Base-by-base conservation (phyloP, 30 jellyfish, hydroid and myxozoan genomes). In the Hydra vulgaris region DNA sequence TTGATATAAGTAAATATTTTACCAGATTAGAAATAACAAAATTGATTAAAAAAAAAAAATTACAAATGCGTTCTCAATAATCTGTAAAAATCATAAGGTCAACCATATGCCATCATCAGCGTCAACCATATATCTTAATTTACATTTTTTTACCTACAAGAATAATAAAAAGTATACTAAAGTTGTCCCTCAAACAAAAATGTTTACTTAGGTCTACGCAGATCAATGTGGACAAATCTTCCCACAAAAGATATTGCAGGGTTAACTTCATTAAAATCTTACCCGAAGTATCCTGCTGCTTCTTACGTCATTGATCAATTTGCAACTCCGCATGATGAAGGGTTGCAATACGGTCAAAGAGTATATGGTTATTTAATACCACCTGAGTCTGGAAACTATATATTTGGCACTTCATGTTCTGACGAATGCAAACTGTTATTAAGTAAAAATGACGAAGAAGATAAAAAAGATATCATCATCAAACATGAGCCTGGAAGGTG, bases 351-450 rank as follows among this genome's bases (percentile, higher is more conserved):
- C 76, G 95, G 95, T 7, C 98, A 92, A 83, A 78, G 96, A 75
- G 27, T 92, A 17, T 83, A 84, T 52, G 98, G 98, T 1, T 92
- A 66, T 72, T 92, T 92, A 83, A 82, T 88, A 17, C 96, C 98
- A 3, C 95, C 95, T 8, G 95, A 83, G 27, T 78, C 84, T 67
- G 98, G 98, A 7, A 83, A 79, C 20, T 92, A 92, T 83, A 92
- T 92, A 87, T 92, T 92, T 81, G 98, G 96, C 1, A 89, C 89
- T 54, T 92, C 98, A 0, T 92, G 98, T 81, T 83, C 91, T 56
- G 96, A 92, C 70, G 96, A 92, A 66, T 92, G 98, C 74, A 76
- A 84, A 73, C 80, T 92, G 81, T 80, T 82, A 18, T 80, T 92
- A 40, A 92, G 98, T 71, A 79, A 89, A 8, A 81, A 70, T 25